Evolutionary conservation across 2,888 invertebrate species (phyloP).

Genomic region (Poecilus cupreus): DNA sequence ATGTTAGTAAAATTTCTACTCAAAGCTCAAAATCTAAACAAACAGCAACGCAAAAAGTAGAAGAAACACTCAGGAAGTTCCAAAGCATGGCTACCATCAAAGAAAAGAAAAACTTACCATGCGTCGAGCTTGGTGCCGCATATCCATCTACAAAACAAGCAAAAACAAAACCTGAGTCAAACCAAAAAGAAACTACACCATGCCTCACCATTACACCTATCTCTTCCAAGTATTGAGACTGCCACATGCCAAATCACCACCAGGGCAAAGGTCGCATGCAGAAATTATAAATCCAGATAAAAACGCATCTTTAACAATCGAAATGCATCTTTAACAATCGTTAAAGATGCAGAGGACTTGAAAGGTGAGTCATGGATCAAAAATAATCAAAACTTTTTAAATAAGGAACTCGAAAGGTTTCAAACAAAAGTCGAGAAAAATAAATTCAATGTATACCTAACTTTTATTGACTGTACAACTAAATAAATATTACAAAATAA

Average conservation of each 20-base stretch:
- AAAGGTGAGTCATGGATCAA: slow-evolving; percentile 39
- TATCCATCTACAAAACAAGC: slow-evolving; percentile 73
- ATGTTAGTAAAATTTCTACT: too few species aligned
- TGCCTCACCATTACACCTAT: slow-evolving; percentile 50
- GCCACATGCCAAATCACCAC: slow-evolving; percentile 51
- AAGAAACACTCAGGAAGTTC: slow-evolving; percentile 66
- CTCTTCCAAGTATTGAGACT: slow-evolving; percentile 24
- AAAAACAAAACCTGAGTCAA: slow-evolving; percentile 72
- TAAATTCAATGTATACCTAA: slow-evolving; percentile 47
- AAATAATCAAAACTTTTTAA: background rate
- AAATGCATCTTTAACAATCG: background rate
- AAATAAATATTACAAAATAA: slow-evolving; percentile 58
- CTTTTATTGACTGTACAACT: slow-evolving; percentile 57
- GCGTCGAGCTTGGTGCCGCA: slow-evolving; percentile 73
- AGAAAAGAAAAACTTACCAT: slow-evolving; percentile 70
- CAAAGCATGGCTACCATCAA: slow-evolving; percentile 53
- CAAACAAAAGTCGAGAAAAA: slow-evolving; percentile 3
- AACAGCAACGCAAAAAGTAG: background rate
- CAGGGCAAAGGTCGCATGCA: slow-evolving; percentile 24
- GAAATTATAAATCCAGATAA: background rate
- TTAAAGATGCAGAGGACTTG: background rate
- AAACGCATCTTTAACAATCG: background rate
- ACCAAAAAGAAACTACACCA: slow-evolving; percentile 66
- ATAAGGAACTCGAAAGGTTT: background rate
- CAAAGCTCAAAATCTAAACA: too few species aligned